phyloP scores from a whole-genome alignment of 2,797 vertebrate species.

The Rhinophrynus dorsalis region DNA sequence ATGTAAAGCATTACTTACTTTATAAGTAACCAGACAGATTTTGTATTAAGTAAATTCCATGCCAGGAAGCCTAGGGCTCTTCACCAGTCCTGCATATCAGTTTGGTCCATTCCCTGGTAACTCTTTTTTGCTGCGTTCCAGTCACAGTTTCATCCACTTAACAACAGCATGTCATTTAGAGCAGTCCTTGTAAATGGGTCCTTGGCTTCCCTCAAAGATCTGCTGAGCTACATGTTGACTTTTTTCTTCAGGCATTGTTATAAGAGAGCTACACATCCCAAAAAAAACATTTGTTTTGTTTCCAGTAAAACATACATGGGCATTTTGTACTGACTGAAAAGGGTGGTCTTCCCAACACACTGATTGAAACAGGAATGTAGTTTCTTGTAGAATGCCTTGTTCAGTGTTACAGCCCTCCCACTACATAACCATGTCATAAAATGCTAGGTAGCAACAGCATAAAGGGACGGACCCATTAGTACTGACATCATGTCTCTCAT shows the following conservation, averaged over 20 bases:
- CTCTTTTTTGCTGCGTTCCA: constrained; percentile 40
- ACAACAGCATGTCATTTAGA: constrained; percentile 56
- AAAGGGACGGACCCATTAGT: constrained; percentile 34
- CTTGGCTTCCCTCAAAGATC: constrained; percentile 48
- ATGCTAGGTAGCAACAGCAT: constrained; percentile 62
- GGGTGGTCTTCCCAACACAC: constrained; percentile 49
- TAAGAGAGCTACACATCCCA: constrained; percentile 14
- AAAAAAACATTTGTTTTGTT: constrained; percentile 51
- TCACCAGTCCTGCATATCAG: neutral
- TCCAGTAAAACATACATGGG: constrained; percentile 54
- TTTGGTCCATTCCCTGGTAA: no score
- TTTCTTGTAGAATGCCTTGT: constrained; percentile 56
- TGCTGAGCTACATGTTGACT: constrained; percentile 52
- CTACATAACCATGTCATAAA: constrained; percentile 60
- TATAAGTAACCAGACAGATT: constrained; percentile 34
- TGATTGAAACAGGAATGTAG: constrained; percentile 58
- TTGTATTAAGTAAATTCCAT: constrained; percentile 35
- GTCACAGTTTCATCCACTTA: constrained; percentile 59
- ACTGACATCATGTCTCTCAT: neutral
- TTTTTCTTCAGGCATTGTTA: constrained; percentile 54
- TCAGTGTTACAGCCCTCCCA: constrained; percentile 65
- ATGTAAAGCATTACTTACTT: constrained; percentile 63
- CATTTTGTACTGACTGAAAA: constrained; percentile 27
- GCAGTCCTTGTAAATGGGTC: constrained; percentile 50
- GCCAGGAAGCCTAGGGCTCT: neutral